A percentile compares a stretch with the other conserved stretches of the same genome.
These are phyloP conservation scores for Ceramica pisi DNA, from an alignment of 2,888 invertebrate genomes.

Conservation along the genomic window DNA sequence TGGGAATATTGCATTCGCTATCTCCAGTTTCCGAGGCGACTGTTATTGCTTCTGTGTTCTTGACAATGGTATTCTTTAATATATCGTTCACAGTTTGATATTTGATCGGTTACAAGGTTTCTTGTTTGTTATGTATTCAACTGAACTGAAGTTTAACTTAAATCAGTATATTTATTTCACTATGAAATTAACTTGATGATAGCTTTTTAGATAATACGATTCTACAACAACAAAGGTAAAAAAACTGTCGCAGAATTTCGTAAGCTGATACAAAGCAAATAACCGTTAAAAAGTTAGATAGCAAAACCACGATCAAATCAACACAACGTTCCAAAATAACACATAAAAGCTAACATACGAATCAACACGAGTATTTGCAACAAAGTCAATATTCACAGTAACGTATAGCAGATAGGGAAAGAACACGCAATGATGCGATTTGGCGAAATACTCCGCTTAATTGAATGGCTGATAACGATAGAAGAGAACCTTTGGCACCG, in stretches of 20 bases:
- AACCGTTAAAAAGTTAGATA: slow-evolving; percentile 1
- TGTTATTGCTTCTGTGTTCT: slow-evolving; percentile 42
- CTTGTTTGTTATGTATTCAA: neutral
- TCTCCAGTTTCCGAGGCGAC: slow-evolving; percentile 22
- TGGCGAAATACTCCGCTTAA: slow-evolving; percentile 37
- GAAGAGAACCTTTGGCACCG: slow-evolving; percentile 17
- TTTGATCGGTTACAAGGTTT: slow-evolving; percentile 17
- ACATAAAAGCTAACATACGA: slow-evolving; percentile 18
- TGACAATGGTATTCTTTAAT: slow-evolving; percentile 33
- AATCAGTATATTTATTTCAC: neutral
- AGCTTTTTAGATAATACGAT: neutral
- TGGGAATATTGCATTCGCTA: slow-evolving; percentile 51
- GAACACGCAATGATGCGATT: slow-evolving; percentile 59
- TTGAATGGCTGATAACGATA: slow-evolving; percentile 47
- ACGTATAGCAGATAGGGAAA: slow-evolving; percentile 15
- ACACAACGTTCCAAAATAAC: slow-evolving; percentile 14
- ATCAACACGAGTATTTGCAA: slow-evolving; percentile 32
- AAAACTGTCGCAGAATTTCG: neutral
- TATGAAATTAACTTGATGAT: neutral
- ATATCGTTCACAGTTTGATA: slow-evolving; percentile 20
- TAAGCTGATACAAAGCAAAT: neutral
- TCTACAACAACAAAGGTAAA: neutral
- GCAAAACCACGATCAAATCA: neutral
- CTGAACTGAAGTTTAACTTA: neutral
- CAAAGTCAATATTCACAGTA: slow-evolving; percentile 28